Base-by-base conservation (phyloP, 2,113 vertebrate genomes). In the Paedocypris sp. region DNA sequence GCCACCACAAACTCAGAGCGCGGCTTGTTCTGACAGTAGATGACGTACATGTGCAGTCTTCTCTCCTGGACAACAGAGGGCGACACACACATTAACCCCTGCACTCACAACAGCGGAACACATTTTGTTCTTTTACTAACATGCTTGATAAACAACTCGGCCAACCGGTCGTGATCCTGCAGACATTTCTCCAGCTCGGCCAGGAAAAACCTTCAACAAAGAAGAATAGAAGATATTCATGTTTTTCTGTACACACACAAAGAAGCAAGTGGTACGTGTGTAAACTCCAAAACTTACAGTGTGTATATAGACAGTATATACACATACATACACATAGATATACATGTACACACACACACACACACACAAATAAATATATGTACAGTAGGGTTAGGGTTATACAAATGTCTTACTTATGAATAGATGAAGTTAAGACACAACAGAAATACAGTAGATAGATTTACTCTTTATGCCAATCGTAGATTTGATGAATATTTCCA, bases 21-120 rank as follows among this genome's bases (percentile, higher is more conserved):
- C 0, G 95, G 94, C 72, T 98, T 98, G 72, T 98, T 98, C 81
- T 98, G 94, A 79, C 94, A 98, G 77, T 98, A 98, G 15, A 96
- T 89, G 67, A 97, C 90, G 0, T 98, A 98, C 90, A 98, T 94
- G 78, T 97, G 93, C 43, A 98, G 75, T 9, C 92, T 84, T 3
- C 94, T 86, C 73, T 98, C 95, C 95, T 98, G 75, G 26, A 53
- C n/a, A 13, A 41, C 16, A 43, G 3, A 15, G 2, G 35, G 36
- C 49, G 18, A 60, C 23, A 60, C 12, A 46, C 3, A 41, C 2
- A 49, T 4, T 19, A n/a, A 42, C 18, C 49, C 5, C 35, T 0
- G 25, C 3, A 19, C 33, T 33, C n/a, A 31, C 10, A 58, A 1
- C 29, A 18, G 42, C 3, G 7, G 10, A 41, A 38, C 13, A 13